A percentile compares a stretch with the other conserved stretches of the same genome.
Evolutionary conservation across 1,140 invertebrate genomes (phyloP).

Genomic region (Drosophila ercepeae): DNA sequence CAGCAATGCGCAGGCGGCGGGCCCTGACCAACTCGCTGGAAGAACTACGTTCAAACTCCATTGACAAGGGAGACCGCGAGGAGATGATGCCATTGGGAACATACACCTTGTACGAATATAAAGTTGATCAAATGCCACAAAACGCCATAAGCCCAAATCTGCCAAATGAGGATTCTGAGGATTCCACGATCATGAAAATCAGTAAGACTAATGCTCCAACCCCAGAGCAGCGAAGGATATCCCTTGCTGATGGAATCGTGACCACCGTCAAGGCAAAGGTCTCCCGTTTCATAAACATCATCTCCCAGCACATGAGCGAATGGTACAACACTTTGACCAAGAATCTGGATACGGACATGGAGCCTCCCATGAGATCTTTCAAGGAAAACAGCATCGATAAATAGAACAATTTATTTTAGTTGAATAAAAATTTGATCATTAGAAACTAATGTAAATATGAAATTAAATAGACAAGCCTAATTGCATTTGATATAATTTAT

Average conservation of each 20-base stretch:
- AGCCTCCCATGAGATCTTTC: background rate
- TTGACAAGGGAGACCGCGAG: constrained; percentile 59
- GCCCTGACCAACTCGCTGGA: constrained; percentile 32
- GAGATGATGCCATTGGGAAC: constrained; percentile 57
- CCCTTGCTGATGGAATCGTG: constrained; percentile 52
- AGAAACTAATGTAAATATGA: constrained; percentile 64
- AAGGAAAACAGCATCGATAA: constrained; percentile 30
- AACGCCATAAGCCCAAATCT: background rate
- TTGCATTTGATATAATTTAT: constrained; percentile 14
- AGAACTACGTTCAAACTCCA: constrained; percentile 52
- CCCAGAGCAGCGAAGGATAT: background rate
- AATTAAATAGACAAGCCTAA: constrained; percentile 31
- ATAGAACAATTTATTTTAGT: constrained; percentile 7
- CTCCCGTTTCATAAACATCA: constrained; percentile 63
- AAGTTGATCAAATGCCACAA: constrained; percentile 25
- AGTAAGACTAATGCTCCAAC: background rate
- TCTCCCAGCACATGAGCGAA: constrained; percentile 70
- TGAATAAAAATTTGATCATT: background rate
- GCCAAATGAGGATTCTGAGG: constrained; percentile 2
- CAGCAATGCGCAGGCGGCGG: constrained; percentile 52
- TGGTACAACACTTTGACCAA: constrained; percentile 76
- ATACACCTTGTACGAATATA: constrained; percentile 57
- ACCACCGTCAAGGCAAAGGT: constrained; percentile 69
- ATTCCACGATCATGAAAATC: constrained; percentile 64
- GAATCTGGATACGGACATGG: constrained; percentile 49